phyloP scores from a whole-genome alignment of 2,888 invertebrate species.

The Drosophila limbata region DNA sequence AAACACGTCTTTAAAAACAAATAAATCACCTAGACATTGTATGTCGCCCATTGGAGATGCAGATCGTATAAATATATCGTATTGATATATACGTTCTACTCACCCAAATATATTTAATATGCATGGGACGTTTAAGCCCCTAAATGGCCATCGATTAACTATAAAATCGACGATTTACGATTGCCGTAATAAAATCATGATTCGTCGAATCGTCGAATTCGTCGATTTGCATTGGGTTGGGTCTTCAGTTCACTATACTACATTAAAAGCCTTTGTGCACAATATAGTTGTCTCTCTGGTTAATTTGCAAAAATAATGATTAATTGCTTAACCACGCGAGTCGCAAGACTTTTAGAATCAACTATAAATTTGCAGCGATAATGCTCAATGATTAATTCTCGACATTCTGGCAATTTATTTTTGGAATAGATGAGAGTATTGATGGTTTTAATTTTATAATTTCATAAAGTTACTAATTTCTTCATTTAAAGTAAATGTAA shows the following conservation, averaged over 20 bases:
- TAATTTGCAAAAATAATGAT: slow-evolving; percentile 25
- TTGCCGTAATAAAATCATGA: slow-evolving; percentile 63
- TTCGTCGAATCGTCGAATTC: slow-evolving; percentile 46
- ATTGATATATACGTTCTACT: slow-evolving; percentile 2
- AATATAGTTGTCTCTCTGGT: not conserved
- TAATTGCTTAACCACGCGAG: slow-evolving; percentile 14
- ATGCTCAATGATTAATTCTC: not conserved
- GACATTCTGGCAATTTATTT: not conserved
- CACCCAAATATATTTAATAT: slow-evolving; percentile 58
- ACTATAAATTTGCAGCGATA: not conserved
- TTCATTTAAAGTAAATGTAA: no score
- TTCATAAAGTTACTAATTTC: no score
- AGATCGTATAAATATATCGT: slow-evolving; percentile 22
- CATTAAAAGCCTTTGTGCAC: not conserved
- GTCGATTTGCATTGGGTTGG: slow-evolving; percentile 23
- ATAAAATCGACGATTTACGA: slow-evolving; percentile 70
- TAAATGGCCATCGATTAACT: slow-evolving; percentile 69
- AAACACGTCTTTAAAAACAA: slow-evolving; percentile 77
- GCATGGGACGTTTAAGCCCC: slow-evolving; percentile 52
- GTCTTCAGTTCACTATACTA: slow-evolving; percentile 3
- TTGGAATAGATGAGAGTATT: not conserved
- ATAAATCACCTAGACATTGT: slow-evolving; percentile 70
- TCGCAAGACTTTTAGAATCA: not conserved
- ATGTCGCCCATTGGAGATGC: slow-evolving; percentile 30
- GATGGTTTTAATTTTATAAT: not conserved